Percentiles rank a stretch among this genome's conserved stretches.
phyloP scores from a whole-genome alignment of 2,797 vertebrate genomes.

The Danio aesculapii region DNA sequence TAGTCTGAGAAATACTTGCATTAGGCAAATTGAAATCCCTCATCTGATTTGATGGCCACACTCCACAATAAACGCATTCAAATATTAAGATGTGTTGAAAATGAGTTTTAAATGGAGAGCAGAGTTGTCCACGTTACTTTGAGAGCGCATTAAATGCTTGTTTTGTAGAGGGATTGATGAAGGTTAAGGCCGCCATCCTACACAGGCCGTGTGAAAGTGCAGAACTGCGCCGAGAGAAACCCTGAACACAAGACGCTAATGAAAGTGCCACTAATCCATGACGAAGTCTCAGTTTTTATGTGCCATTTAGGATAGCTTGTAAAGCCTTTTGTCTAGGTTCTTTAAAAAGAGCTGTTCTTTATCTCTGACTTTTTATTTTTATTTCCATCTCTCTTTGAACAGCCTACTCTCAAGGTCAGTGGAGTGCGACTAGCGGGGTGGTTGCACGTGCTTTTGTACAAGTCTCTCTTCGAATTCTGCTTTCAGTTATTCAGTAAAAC shows the following conservation, averaged over 20 bases:
- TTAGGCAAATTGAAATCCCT: neutral
- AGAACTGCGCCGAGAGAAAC: slow-evolving; percentile 1
- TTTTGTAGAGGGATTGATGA: neutral
- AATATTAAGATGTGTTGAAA: neutral
- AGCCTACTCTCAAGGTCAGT: slow-evolving; percentile 70
- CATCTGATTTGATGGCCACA: neutral
- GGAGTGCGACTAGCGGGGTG: slow-evolving; percentile 55
- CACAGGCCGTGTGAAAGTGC: slow-evolving; percentile 5
- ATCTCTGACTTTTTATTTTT: slow-evolving; percentile 41
- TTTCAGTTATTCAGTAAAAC: slow-evolving; percentile 39
- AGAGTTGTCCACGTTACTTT: neutral
- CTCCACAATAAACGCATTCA: neutral
- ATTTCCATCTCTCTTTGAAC: slow-evolving; percentile 37
- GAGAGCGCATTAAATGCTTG: neutral
- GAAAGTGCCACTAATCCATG: slow-evolving; percentile 27
- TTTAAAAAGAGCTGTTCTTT: slow-evolving; percentile 35
- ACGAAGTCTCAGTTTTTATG: neutral
- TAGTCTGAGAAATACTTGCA: too few relatives aligned
- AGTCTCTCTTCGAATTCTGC: slow-evolving; percentile 65
- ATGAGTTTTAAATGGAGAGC: neutral
- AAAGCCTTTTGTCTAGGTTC: slow-evolving; percentile 11
- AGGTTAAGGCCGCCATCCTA: slow-evolving; percentile 16
- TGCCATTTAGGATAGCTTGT: slow-evolving; percentile 19
- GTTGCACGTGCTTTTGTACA: slow-evolving; percentile 42
- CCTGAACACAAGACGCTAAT: slow-evolving; percentile 31